These are phyloP conservation scores for Sinosuthora webbiana DNA, from an alignment of 2,113 vertebrate genomes.

Conservation along the genomic window DNA sequence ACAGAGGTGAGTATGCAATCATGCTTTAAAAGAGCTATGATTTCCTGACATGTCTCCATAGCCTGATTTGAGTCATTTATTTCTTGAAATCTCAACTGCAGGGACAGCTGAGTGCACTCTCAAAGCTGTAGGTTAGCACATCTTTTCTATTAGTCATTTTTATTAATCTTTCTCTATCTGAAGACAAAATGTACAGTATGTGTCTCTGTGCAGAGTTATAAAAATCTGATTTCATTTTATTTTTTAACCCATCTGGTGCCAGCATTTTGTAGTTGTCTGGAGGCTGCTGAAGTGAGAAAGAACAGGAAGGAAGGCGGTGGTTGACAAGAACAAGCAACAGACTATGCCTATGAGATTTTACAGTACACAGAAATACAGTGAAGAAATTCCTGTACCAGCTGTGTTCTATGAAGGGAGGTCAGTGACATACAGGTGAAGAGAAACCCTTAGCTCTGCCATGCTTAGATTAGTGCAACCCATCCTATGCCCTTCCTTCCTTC, in stretches of 20 bases:
- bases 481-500: background rate
- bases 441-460: background rate
- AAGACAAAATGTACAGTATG: background rate
- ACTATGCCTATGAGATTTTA: background rate
- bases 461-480: background rate
- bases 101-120: background rate
- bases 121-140: background rate
- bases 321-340: background rate
- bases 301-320: background rate
- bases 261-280: background rate
- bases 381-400: background rate
- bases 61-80: conserved; percentile 16
- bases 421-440: background rate
- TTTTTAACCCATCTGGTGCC: background rate
- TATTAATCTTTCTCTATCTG: background rate
- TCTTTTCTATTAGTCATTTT: background rate
- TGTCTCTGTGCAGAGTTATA: background rate
- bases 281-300: background rate
- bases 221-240: background rate
- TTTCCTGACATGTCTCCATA: background rate
- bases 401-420: background rate
- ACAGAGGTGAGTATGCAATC: background rate
- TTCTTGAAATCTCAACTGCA: background rate
- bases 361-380: background rate
- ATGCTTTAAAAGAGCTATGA: background rate